These are phyloP conservation scores for Nycteola revayana DNA, from an alignment of 2,888 invertebrate species.

Conservation along the genomic window DNA sequence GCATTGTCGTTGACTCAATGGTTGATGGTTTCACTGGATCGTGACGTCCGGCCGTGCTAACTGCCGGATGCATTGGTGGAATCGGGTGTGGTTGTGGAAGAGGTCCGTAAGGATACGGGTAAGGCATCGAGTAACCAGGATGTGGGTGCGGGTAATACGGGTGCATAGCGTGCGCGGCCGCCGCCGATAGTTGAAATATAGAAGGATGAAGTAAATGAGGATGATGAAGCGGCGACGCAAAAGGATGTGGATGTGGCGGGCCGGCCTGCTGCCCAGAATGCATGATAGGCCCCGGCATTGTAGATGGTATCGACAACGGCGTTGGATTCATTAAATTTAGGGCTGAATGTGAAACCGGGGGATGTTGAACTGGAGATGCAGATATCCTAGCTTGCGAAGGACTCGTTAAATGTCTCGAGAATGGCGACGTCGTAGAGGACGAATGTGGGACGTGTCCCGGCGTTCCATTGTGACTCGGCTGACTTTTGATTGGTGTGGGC, in stretches of 20 bases:
- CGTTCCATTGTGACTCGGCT: constrained; percentile 65
- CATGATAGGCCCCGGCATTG: constrained; percentile 86
- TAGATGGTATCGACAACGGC: constrained; percentile 83
- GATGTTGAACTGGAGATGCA: constrained; percentile 72
- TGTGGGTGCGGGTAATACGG: constrained; percentile 87
- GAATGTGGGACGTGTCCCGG: constrained; percentile 64
- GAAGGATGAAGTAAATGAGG: constrained; percentile 86
- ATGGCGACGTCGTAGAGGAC: constrained; percentile 74
- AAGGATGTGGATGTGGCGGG: constrained; percentile 85
- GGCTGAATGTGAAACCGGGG: constrained; percentile 83
- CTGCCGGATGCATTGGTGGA: constrained; percentile 83
- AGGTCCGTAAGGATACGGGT: constrained; percentile 87
- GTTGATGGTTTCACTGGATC: constrained; percentile 75
- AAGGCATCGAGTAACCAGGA: constrained; percentile 86
- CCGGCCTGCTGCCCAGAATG: constrained; percentile 89
- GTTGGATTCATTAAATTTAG: constrained; percentile 83
- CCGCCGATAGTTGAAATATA: constrained; percentile 82
- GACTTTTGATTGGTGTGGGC: constrained; percentile 77
- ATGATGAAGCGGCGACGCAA: constrained; percentile 86
- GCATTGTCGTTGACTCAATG: constrained; percentile 85
- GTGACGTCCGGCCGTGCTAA: constrained; percentile 70
- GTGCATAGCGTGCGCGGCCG: constrained; percentile 85
- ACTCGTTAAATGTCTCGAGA: constrained; percentile 72
- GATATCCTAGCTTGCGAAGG: constrained; percentile 75
- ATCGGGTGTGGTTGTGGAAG: constrained; percentile 89